phyloP scores from a whole-genome alignment of 2,888 invertebrate species.

The Drosophila kuntzei region DNA sequence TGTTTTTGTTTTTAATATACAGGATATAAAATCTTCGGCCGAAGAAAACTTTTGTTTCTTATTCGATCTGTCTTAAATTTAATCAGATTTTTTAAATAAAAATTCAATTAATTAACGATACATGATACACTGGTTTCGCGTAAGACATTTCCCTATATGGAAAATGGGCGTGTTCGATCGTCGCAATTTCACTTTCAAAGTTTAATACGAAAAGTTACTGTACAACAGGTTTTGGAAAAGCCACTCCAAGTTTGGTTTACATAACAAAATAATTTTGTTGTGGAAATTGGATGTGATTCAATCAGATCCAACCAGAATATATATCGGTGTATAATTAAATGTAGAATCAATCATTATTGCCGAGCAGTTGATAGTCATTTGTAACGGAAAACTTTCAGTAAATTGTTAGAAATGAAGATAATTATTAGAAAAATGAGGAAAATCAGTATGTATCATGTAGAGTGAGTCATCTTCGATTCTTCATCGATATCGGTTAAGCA shows the following conservation, averaged over 20 bases:
- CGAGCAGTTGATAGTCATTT: not conserved
- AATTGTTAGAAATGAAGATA: not conserved
- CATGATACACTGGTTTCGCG: not conserved
- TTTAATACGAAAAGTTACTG: not conserved
- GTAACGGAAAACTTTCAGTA: not conserved
- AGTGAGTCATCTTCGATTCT: not conserved
- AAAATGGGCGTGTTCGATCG: not conserved
- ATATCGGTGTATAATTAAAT: not conserved
- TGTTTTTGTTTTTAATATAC: not conserved
- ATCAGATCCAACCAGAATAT: not conserved
- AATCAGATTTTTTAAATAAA: not conserved
- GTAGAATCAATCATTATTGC: not conserved
- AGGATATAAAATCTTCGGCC: not conserved
- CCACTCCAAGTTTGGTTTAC: not conserved
- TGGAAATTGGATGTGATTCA: not conserved
- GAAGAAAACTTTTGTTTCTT: not conserved
- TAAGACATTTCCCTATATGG: not conserved
- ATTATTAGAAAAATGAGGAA: not conserved
- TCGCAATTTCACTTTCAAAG: constrained; percentile 1
- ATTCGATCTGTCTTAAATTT: not conserved
- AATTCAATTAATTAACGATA: not conserved
- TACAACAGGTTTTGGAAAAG: not conserved
- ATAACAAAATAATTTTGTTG: not conserved
- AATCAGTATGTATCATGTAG: not conserved
- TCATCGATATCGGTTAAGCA: not conserved